Evolutionary conservation across 2,113 vertebrate species (phyloP), one percentile per base, ranked within the genome.

Genomic region (Pionites leucogaster): DNA sequence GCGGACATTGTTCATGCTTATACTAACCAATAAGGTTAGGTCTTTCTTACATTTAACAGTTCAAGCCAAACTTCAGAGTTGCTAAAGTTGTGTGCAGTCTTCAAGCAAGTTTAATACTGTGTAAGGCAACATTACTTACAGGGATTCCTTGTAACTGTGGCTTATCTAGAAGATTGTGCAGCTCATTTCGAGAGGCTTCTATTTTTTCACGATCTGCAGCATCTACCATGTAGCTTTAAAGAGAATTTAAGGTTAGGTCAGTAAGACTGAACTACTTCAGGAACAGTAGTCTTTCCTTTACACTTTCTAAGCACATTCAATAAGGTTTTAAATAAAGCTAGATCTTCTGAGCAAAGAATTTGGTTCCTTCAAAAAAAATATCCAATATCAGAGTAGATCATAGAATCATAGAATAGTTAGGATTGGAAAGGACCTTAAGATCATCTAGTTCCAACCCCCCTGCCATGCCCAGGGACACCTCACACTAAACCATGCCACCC

Each of bases 81-180:
- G 35, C 62, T 60, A 1, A 47, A 85, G 55, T 28, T 42, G 59
- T 1, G 4, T 50, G 20, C 42, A 29, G 39, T 74, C 17, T 72
- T 81, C 50, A 50, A 50, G 53, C 31, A 75, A n/a, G 35, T 28
- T 59, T 17, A 83, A 44, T 8, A 50, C 10, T 18, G 4, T 24
- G 31, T 10, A 16, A 76, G 64, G 41, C 62, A 82, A 16, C 15
- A 46, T 39, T 87, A 99, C 99, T 98, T 98, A 99, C 99, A 92
- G 99, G 99, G 92, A 99, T 99, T 97, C 99, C 99, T 98, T 99
- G 99, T 97, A 99, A 97, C 96, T 99, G 99, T 78, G 99, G 99
- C 94, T 99, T 99, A 74, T 99, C 99, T 99, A 99, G 98, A 86
- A 99, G 99, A 96, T 99, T 99, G 97, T 99, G 99, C 69, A 99